Percentiles rank a stretch among this genome's conserved stretches.
Conservation (phyloP, 2,113 vertebrate species). For the Phainopepla nitens region DNA sequence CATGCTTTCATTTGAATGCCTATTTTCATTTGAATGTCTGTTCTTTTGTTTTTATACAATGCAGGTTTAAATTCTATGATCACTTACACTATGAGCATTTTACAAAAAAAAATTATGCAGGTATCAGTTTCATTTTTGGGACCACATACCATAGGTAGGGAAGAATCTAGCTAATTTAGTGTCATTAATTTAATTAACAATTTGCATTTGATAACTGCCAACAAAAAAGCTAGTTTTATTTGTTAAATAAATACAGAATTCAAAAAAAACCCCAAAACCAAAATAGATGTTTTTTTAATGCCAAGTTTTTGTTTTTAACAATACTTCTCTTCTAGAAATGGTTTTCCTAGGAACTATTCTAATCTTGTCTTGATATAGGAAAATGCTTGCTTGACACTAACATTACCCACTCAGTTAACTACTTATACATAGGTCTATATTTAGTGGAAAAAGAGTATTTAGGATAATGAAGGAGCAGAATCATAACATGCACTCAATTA, state of each 20-base stretch:
- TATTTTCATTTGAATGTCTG: not conserved
- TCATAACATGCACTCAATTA: not conserved
- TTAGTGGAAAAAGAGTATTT: not conserved
- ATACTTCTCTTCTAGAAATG: not conserved
- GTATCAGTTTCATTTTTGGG: not conserved
- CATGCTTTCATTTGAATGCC: not conserved
- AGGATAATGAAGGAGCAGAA: not conserved
- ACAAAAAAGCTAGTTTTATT: not conserved
- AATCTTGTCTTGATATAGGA: not conserved
- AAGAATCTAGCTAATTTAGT: not conserved
- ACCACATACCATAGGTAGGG: not conserved
- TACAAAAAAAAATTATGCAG: not conserved
- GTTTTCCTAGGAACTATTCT: not conserved
- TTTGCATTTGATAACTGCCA: not conserved
- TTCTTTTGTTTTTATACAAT: not conserved
- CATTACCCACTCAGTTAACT: not conserved
- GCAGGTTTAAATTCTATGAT: not conserved
- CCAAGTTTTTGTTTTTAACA: not conserved
- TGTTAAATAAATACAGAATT: not conserved
- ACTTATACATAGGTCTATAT: not conserved
- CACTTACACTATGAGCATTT: not conserved
- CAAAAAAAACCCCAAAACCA: not conserved
- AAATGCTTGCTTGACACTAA: not conserved
- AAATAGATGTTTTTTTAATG: not conserved
- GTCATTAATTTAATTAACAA: not conserved